Conservation (phyloP, 1,140 invertebrate genomes). For the Eupeodes corollae region DNA sequence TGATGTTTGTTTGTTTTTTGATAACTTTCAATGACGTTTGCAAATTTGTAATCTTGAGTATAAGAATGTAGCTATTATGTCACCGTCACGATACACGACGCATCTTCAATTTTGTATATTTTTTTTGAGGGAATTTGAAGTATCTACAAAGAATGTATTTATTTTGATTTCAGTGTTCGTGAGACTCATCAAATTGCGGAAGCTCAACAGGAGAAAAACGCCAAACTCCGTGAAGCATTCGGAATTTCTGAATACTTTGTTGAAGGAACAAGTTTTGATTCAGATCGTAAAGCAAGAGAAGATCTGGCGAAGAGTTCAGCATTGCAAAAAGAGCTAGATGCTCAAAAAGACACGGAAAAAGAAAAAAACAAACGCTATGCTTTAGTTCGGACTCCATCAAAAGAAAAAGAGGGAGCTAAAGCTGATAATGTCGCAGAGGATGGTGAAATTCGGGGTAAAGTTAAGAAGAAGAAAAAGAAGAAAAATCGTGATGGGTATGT, state of each 20-base stretch:
- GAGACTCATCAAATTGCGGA: slow-evolving; percentile 93
- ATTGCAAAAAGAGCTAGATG: slow-evolving; percentile 42
- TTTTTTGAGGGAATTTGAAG: no score
- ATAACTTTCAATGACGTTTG: no score
- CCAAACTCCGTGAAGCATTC: slow-evolving; percentile 81
- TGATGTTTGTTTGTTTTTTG: neutral
- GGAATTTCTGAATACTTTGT: slow-evolving; percentile 89
- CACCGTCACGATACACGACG: no score
- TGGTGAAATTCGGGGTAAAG: slow-evolving; percentile 14
- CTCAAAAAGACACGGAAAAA: slow-evolving; percentile 36
- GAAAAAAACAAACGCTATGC: slow-evolving; percentile 44
- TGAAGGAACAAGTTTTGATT: slow-evolving; percentile 86
- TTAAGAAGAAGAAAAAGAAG: slow-evolving; percentile 44
- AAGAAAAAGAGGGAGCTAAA: slow-evolving; percentile 19
- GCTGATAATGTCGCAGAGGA: slow-evolving; percentile 4
- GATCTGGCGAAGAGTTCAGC: slow-evolving; percentile 50
- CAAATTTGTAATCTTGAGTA: no score
- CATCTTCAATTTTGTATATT: no score
- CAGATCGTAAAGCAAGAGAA: slow-evolving; percentile 68
- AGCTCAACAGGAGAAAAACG: slow-evolving; percentile 94
- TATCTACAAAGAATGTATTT: neutral
- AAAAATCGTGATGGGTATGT: slow-evolving; percentile 30
- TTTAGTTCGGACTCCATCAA: slow-evolving; percentile 50
- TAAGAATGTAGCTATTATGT: no score
- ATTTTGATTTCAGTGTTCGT: slow-evolving; percentile 57